Conservation (phyloP, 92 coral and sea anemone species). For the Porites evermanni region DNA sequence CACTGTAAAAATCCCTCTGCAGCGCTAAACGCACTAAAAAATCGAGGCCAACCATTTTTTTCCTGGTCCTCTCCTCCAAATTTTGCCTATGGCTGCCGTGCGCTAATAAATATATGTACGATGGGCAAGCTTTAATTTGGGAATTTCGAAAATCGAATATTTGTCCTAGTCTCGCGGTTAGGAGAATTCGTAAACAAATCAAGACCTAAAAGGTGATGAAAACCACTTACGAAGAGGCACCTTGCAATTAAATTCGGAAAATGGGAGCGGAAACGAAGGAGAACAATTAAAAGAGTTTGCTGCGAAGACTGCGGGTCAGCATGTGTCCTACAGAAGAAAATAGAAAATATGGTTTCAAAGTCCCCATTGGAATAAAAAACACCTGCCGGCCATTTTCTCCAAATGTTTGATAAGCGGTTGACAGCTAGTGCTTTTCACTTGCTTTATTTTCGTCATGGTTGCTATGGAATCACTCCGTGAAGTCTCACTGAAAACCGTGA, state of each 20-base stretch:
- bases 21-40: conserved; percentile 17
- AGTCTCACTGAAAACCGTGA: conserved; percentile 3
- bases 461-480: conserved; percentile 7
- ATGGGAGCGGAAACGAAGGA: conserved; percentile 13
- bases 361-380: conserved; percentile 5
- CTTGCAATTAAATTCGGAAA: conserved; percentile 1
- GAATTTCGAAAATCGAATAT: conserved; percentile 40
- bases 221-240: neutral
- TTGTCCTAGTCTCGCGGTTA: conserved; percentile 18
- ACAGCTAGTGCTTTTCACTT: conserved; percentile 15
- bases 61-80: conserved; percentile 2
- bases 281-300: conserved; percentile 15
- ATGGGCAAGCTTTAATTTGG: conserved; percentile 31
- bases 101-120: conserved; percentile 52
- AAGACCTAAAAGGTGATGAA: neutral
- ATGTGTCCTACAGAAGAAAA: neutral
- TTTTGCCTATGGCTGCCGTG: conserved; percentile 21
- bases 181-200: conserved; percentile 41
- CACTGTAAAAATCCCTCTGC: neutral
- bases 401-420: conserved; percentile 12
- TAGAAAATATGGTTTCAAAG: neutral
- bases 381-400: conserved; percentile 32
- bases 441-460: conserved; percentile 19
- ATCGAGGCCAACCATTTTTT: neutral
- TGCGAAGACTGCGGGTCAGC: neutral